Conservation (phyloP, 1,140 invertebrate genomes). For the Drosophila repleta region DNA sequence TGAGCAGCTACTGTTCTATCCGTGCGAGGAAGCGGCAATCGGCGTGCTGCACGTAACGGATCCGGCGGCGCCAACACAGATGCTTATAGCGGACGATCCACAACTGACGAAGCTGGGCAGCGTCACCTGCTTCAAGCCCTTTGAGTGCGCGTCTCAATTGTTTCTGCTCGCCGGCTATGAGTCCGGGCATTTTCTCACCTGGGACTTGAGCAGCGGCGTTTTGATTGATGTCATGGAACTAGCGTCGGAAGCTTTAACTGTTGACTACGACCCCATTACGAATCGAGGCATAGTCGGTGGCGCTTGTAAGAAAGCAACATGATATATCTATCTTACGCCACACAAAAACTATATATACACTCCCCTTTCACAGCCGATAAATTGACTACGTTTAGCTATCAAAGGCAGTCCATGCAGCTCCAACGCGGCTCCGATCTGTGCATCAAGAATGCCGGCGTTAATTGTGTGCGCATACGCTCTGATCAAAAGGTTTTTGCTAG, state of each 20-base stretch:
- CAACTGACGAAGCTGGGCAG: conserved; percentile 85
- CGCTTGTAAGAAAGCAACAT: conserved; percentile 81
- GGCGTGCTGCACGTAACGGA: conserved; percentile 86
- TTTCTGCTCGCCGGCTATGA: conserved; percentile 88
- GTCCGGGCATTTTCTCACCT: conserved; percentile 87
- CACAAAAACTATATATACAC: too few relatives aligned
- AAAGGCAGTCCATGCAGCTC: conserved; percentile 86
- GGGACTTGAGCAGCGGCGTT: conserved; percentile 87
- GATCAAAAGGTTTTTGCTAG: conserved; percentile 91
- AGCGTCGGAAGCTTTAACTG: conserved; percentile 87
- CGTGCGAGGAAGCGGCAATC: conserved; percentile 87
- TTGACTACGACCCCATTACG: conserved; percentile 88
- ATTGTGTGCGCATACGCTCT: conserved; percentile 87
- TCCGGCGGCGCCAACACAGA: conserved; percentile 84
- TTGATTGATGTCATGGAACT: conserved; percentile 85
- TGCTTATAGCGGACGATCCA: conserved; percentile 79
- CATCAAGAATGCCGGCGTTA: conserved; percentile 90
- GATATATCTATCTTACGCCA: too few relatives aligned
- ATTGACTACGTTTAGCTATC: conserved; percentile 68
- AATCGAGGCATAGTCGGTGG: conserved; percentile 88
- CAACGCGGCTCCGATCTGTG: conserved; percentile 86
- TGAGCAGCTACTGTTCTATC: conserved; percentile 87
- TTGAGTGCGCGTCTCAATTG: conserved; percentile 85
- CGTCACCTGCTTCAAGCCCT: conserved; percentile 87
- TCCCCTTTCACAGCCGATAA: conserved; percentile 77